A percentile compares a stretch with the other conserved stretches of the same genome.
Conservation (phyloP, 2,888 invertebrate genomes). For the Tetropium fuscum region DNA sequence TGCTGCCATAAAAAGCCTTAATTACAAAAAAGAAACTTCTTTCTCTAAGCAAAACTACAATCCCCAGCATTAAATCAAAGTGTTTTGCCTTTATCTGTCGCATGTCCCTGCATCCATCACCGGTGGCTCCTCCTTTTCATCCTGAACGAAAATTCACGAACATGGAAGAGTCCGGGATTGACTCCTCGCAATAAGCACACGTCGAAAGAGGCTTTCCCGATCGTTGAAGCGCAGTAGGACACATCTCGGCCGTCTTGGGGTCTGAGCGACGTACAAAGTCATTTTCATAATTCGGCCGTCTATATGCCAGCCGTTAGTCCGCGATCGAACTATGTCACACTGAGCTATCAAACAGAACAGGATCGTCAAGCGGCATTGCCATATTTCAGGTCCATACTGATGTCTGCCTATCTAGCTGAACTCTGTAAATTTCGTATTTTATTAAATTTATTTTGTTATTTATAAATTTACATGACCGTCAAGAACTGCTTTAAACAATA, state of each 20-base stretch:
- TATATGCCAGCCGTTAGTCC: conserved; percentile 70
- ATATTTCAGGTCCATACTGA: conserved; percentile 36
- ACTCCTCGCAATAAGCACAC: not conserved
- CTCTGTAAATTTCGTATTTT: no score
- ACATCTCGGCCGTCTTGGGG: conserved; percentile 48
- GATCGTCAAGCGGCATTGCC: conserved; percentile 58
- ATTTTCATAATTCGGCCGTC: conserved; percentile 74
- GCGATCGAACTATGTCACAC: conserved; percentile 69
- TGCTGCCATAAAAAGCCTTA: conserved; percentile 59
- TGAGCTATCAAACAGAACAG: conserved; percentile 62
- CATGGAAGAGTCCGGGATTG: conserved; percentile 26
- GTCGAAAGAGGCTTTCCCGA: not conserved
- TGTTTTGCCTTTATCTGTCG: conserved; percentile 68
- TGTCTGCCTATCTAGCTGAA: no score
- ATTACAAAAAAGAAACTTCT: conserved; percentile 66
- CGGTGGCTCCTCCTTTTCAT: conserved; percentile 58
- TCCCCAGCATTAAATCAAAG: conserved; percentile 66
- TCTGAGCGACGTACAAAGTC: conserved; percentile 66
- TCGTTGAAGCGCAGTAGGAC: conserved; percentile 39
- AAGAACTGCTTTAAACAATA: no score
- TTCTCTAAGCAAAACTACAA: conserved; percentile 64
- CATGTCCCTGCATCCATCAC: conserved; percentile 65
- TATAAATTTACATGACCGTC: no score
- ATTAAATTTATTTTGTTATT: conserved; percentile 58
- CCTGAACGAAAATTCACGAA: conserved; percentile 35